These are phyloP conservation scores for Sarcophaga bullata DNA, from an alignment of 1,140 invertebrate species.

Conservation along the genomic window DNA sequence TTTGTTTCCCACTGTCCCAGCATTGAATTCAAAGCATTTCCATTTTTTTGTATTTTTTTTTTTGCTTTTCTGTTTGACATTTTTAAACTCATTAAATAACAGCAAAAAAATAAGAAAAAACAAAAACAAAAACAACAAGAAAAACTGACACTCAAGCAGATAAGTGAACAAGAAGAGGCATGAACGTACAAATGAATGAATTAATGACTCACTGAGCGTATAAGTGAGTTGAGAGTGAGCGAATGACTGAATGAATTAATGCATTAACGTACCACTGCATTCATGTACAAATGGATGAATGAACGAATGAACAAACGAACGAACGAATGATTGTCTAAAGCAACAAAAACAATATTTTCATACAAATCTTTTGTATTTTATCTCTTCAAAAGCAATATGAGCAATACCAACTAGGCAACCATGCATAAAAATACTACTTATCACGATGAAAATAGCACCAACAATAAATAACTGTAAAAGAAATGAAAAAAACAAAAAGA, in stretches of 20 bases:
- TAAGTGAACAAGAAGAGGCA: background rate
- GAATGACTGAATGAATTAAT: slow-evolving; percentile 10
- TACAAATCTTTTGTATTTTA: no score
- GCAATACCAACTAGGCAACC: slow-evolving; percentile 23
- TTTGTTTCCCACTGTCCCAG: no score
- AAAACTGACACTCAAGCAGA: background rate
- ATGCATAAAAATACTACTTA: slow-evolving; percentile 39
- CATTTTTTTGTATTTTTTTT: no score
- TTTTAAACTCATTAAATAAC: background rate
- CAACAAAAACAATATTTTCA: background rate
- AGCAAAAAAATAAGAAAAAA: background rate
- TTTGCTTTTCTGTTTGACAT: background rate
- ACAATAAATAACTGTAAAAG: slow-evolving; percentile 3
- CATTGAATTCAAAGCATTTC: no score
- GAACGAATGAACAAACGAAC: no score
- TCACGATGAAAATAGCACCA: background rate
- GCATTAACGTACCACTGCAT: background rate
- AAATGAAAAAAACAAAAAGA: slow-evolving; percentile 17
- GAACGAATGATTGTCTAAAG: background rate
- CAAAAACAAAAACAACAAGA: no score
- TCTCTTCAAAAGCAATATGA: background rate
- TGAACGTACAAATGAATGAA: background rate
- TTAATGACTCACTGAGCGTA: background rate
- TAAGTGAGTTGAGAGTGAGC: background rate
- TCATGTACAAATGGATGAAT: background rate